phyloP scores from a whole-genome alignment of 2,888 invertebrate genomes.

The Mythimna vitellina region DNA sequence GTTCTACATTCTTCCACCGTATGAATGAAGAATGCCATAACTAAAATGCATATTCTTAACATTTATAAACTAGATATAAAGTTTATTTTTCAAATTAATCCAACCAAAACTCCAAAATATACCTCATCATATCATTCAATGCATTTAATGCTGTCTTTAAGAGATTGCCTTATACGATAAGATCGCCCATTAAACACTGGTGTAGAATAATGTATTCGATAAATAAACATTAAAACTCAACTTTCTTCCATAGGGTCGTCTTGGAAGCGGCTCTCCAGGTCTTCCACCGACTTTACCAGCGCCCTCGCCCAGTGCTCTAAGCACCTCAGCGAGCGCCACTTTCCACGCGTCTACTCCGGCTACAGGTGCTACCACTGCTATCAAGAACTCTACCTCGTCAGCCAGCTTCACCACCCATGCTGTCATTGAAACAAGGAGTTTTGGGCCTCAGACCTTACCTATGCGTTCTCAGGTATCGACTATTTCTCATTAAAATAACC shows the following conservation, averaged over 20 bases:
- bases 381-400: constrained; percentile 91
- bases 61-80: no score
- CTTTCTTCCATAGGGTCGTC: constrained; percentile 77
- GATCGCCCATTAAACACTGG: background rate
- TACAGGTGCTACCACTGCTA: constrained; percentile 79
- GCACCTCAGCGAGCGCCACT: constrained; percentile 92
- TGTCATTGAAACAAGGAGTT: constrained; percentile 86
- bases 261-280: constrained; percentile 90
- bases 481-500: no score
- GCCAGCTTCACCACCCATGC: constrained; percentile 90
- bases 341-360: constrained; percentile 87
- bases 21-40: background rate
- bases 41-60: background rate
- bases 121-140: no score
- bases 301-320: constrained; percentile 92
- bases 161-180: no score
- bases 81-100: no score
- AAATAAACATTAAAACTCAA: background rate
- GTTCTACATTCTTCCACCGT: background rate
- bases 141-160: no score
- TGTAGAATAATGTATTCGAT: background rate
- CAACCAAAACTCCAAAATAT: no score
- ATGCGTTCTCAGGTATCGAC: constrained; percentile 85
- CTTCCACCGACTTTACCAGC: constrained; percentile 94
- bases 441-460: constrained; percentile 88